Conservation (phyloP, 2,888 invertebrate genomes). For the Pammene fasciana region DNA sequence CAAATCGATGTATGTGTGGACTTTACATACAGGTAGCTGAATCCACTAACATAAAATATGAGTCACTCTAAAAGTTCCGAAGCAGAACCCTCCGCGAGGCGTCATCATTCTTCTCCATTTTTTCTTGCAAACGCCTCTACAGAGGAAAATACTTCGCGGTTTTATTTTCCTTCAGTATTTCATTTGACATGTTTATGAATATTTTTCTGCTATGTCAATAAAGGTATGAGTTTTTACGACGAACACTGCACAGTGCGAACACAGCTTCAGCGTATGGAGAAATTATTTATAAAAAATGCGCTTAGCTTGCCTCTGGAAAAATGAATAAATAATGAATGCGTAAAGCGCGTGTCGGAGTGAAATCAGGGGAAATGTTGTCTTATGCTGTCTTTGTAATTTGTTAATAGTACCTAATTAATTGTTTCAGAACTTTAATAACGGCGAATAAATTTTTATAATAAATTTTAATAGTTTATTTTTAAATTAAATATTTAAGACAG, state of each 20-base stretch:
- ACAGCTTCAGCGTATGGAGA: not conserved
- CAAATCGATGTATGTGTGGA: no score
- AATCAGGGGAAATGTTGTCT: not conserved
- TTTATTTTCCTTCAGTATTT: constrained; percentile 36
- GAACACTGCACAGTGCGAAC: constrained; percentile 6
- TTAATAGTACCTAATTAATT: no score
- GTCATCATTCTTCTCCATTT: constrained; percentile 14
- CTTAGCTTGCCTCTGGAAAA: not conserved
- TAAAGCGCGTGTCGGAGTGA: not conserved
- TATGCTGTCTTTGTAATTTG: no score
- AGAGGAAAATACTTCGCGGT: constrained; percentile 32
- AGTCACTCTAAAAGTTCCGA: not conserved
- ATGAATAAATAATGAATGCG: not conserved
- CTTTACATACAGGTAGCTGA: no score
- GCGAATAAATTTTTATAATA: no score
- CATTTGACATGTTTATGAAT: constrained; percentile 42
- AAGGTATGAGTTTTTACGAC: constrained; percentile 22
- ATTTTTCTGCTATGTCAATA: constrained; percentile 39
- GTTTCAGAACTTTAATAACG: no score
- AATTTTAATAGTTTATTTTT: no score
- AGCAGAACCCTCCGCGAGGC: not conserved
- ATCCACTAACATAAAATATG: not conserved
- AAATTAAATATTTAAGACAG: no score
- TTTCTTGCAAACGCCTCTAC: constrained; percentile 27
- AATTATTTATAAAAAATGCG: constrained; percentile 17